Conservation (phyloP, 2,797 vertebrate species). For the Cygnus olor region DNA sequence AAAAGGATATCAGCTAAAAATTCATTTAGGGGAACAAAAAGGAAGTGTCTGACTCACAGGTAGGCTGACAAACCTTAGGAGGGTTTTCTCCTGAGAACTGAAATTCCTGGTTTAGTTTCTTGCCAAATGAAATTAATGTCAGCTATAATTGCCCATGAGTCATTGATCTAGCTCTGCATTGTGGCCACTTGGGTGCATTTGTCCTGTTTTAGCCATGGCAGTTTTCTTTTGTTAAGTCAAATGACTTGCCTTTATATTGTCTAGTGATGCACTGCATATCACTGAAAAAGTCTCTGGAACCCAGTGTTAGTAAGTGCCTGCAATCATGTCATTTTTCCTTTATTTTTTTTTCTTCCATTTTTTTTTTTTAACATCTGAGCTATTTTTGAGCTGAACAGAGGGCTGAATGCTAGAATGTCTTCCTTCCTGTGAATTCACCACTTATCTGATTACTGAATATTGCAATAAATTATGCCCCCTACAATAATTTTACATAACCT, state of each 20-base stretch:
- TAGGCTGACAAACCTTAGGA: slow-evolving; percentile 21
- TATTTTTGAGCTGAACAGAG: slow-evolving; percentile 53
- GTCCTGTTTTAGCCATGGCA: background rate
- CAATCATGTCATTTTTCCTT: background rate
- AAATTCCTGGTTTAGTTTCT: slow-evolving; percentile 12
- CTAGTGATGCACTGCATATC: background rate
- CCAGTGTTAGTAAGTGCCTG: background rate
- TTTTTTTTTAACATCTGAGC: background rate
- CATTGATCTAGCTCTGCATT: slow-evolving; percentile 5
- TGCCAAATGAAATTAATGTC: background rate
- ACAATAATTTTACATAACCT: slow-evolving; percentile 6
- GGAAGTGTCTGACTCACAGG: background rate
- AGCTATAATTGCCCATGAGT: slow-evolving; percentile 11
- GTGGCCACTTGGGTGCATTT: slow-evolving; percentile 15
- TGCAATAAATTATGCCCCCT: slow-evolving; percentile 36
- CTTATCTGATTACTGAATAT: slow-evolving; percentile 63
- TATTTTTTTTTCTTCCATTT: background rate
- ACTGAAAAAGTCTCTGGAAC: slow-evolving; percentile 10
- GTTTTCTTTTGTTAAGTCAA: slow-evolving; percentile 29
- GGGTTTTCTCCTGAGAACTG: background rate
- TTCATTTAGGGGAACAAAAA: background rate
- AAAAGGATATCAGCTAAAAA: slow-evolving; percentile 9
- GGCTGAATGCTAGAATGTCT: slow-evolving; percentile 20
- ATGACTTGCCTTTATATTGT: background rate
- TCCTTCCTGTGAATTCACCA: slow-evolving; percentile 49